Base-by-base conservation (phyloP, 2,888 invertebrate species). In the Pseudeuparius sepicola region DNA sequence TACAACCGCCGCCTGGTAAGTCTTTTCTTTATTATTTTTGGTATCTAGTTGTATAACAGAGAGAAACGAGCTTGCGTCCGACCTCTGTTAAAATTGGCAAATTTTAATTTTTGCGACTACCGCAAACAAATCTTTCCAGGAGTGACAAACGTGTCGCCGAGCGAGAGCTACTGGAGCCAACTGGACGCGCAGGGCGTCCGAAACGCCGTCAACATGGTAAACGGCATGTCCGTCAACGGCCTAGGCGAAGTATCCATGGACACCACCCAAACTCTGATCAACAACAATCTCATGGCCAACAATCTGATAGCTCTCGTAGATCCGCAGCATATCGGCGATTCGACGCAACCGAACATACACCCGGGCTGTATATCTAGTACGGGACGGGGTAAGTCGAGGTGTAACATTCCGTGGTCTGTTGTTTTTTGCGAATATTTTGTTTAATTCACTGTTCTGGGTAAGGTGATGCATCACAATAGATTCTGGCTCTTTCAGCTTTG, bases 141-240 rank as follows among this genome's bases (percentile, higher is more conserved):
- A 7, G 81, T 85, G 30, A 86, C 85, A 55, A 81, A 78, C 39
- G 78, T 82, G 29, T 93, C 94, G 2, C 96, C 97, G 0, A 93
- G 90, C 54, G 96, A 97, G 64, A 75, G 78, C 35, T 90, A 89
- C 55, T 92, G 90, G 90, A 76, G 78, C 49, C 82, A 84, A 36
- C 64, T 88, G 47, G 89, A 89, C 57, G 74, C 81, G 3, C 81
- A 83, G 53, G 81, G 73, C 42, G 70, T 67, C 11, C 57, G 71
- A 39, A 64, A 63, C 47, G 79, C 78, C 45, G 75, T 77, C 36
- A 80, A 76, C 56, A 73, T 81, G 72, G 77, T 80, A 15, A 81
- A 80, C 56, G 80, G 81, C 37, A 76, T 81, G 63, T 73, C 77
- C 13, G 77, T 80, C 13, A 81, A 81, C 53, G 81, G 81, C 34